Conservation (phyloP, 2,797 vertebrate genomes). For the Microcaecilia unicolor region DNA sequence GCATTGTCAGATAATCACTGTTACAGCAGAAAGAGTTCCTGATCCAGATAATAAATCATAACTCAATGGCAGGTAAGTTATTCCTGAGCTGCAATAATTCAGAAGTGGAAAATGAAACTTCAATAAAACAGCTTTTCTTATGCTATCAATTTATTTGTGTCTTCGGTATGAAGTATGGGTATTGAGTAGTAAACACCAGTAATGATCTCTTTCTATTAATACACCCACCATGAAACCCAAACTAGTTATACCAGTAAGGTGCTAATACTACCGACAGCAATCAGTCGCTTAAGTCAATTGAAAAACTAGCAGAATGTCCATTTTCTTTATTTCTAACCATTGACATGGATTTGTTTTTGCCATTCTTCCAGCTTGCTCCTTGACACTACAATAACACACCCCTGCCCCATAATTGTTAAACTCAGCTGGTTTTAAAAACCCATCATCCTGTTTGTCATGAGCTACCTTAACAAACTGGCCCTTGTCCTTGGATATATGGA, state of each 20-base stretch:
- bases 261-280: background rate
- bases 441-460: slow-evolving; percentile 68
- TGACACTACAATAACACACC: slow-evolving; percentile 40
- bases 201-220: background rate
- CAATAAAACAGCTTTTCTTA: slow-evolving; percentile 15
- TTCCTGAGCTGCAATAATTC: slow-evolving; percentile 21
- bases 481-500: slow-evolving; percentile 81
- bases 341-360: slow-evolving; percentile 10
- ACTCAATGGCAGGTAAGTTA: slow-evolving; percentile 16
- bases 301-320: too few relatives aligned
- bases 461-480: slow-evolving; percentile 55
- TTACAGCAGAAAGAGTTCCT: background rate
- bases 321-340: slow-evolving; percentile 1
- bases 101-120: slow-evolving; percentile 17
- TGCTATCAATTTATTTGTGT: slow-evolving; percentile 19
- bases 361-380: slow-evolving; percentile 27
- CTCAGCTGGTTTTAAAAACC: slow-evolving; percentile 47
- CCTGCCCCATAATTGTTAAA: slow-evolving; percentile 26
- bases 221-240: background rate
- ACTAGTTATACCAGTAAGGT: background rate
- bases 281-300: background rate
- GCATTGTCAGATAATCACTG: background rate
- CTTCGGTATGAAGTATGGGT: background rate
- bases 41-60: background rate
- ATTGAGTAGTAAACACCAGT: slow-evolving; percentile 12